Base-by-base conservation (phyloP, 2,888 invertebrate species). In the Hirtodrosophila histrioides region DNA sequence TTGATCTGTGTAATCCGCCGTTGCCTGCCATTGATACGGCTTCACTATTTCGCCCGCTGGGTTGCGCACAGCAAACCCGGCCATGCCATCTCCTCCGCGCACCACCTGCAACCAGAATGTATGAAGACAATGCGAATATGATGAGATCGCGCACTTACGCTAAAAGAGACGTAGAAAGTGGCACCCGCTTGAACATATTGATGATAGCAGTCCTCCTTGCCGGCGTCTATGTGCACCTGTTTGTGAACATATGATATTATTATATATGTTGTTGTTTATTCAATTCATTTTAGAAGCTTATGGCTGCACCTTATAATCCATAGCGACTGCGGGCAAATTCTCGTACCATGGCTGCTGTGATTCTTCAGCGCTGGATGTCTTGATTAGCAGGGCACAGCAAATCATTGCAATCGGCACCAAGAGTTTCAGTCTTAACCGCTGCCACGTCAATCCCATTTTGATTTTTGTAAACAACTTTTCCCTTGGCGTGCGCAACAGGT, bases 171-270 rank as follows among this genome's bases (percentile, higher is more conserved):
- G 92, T 97, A 98, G 90, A 98, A 96, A 65, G 97, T 97, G 23
- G 98, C 97, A 54, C 97, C 97, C 57, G 95, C 94, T 88, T 97
- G 96, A 63, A 98, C 97, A 93, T 96, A 97, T 93, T 98, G 98
- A 91, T 94, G 97, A 92, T 98, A 98, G 92, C 98, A 98, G 89
- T 98, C 98, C 92, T 98, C 98, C 90, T 95, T 95, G 27, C 98
- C 97, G n/a, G 98, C 96, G 88, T 97, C 97, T 69, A 98, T 95
- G 92, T 98, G 96, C 35, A 98, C 80, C 84, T 84, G 46, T 64
- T 35, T 12, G 7, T 24, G 41, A 17, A 17, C 17, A 17, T n/a
- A 10, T 12, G 44, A 53, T 29, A 17, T n/a, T 8, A 6, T 24
- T 29, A 33, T 10, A 44, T 49, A 23, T 35, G 46, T 44, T 45